Base-by-base conservation (phyloP, 37 sponge, comb jelly and placozoan species). In the Haliclona indistincta region DNA sequence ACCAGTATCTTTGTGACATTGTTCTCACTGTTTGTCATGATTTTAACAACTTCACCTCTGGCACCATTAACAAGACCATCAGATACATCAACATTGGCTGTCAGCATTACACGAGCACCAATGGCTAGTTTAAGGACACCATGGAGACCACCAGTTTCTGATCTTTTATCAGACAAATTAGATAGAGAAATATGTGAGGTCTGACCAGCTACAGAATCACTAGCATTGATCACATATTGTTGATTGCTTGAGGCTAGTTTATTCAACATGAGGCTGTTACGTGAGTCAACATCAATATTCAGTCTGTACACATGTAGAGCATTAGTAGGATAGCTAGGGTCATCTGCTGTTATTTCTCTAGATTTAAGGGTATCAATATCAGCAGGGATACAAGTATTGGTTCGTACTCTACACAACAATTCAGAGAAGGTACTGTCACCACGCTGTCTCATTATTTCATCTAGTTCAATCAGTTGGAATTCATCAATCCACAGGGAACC, bases 261-360 rank as follows among this genome's bases (percentile, higher is more conserved):
- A 47, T 78, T 61, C 43, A 78, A 55, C 70, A 62, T 78, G 20
- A 39, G 33, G 8, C 19, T 28, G 33, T 70, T 80, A 5, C 56
- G 37, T 23, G n/a, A 1, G 39, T 80, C 81, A 43, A 80, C 71
- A 80, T 80, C 72, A 25, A n/a, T 38, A 81, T 73, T 64, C 35
- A 64, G 20, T n/a, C 67, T 68, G 39, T 69, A 79, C 45, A 81
- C 68, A 81, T 81, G 82, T 13, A 81, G 53, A 22, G 74, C 74
- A 26, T 73, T 22, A 22, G 22, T 72, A 40, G 82, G 82, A 63
- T 81, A 72, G 25, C 36, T 39, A 1, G 56, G 34, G 22, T 1
- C 41, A 22, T 67, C 40, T 26, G 5, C 38, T 42, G 54, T 56
- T 4, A 62, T 63, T 45, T 60, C 64, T 41, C 74, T 28, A 42